A percentile compares a stretch with the other conserved stretches of the same genome.
These are phyloP conservation scores for Pyrocoelia pectoralis DNA, from an alignment of 2,888 invertebrate species.

Conservation along the genomic window DNA sequence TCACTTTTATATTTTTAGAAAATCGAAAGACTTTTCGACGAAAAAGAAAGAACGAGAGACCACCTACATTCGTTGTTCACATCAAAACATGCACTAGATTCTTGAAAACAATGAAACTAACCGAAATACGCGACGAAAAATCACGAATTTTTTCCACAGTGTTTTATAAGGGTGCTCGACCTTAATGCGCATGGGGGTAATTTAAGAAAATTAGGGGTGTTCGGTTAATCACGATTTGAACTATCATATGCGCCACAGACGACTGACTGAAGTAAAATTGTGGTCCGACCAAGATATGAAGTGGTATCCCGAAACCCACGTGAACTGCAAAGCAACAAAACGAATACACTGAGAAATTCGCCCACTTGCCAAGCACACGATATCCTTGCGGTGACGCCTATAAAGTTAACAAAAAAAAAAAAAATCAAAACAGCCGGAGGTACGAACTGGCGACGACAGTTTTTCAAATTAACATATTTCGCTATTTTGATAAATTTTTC, in stretches of 20 bases:
- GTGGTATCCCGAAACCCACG: constrained; percentile 55
- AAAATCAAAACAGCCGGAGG: constrained; percentile 18
- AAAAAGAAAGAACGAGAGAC: constrained; percentile 20
- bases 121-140: constrained; percentile 37
- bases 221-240: constrained; percentile 39
- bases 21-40: too few relatives aligned
- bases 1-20: too few relatives aligned
- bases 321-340: constrained; percentile 52
- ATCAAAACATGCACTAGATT: constrained; percentile 33
- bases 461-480: constrained; percentile 12
- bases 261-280: constrained; percentile 50
- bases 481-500: constrained; percentile 15
- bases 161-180: constrained; percentile 13
- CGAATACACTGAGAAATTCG: constrained; percentile 51
- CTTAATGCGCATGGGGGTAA: constrained; percentile 15
- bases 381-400: constrained; percentile 29
- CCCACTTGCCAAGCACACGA: constrained; percentile 51
- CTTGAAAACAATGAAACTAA: constrained; percentile 40
- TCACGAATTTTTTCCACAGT: constrained; percentile 27
- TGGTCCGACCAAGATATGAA: constrained; percentile 48
- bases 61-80: constrained; percentile 37
- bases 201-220: constrained; percentile 21
- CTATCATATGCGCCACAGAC: constrained; percentile 48
- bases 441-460: constrained; percentile 6
- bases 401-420: constrained; percentile 22